These are phyloP conservation scores for Tetramorium simillimum DNA, from an alignment of 1,140 invertebrate genomes.

Conservation along the genomic window DNA sequence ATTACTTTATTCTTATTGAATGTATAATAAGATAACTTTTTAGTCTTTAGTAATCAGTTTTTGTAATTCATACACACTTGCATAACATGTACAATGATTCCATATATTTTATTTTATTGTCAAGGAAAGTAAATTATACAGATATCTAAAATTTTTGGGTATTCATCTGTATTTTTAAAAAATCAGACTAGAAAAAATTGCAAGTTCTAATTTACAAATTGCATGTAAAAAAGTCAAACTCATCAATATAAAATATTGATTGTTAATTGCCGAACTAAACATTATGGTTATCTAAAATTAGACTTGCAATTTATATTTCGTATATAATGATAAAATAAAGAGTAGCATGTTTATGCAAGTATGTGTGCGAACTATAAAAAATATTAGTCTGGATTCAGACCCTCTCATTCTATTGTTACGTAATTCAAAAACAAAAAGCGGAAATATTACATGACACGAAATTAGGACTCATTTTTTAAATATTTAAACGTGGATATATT, in stretches of 20 bases:
- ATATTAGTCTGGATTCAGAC: constrained; percentile 20
- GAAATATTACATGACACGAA: constrained; percentile 14
- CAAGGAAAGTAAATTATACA: neutral
- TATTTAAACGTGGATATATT: constrained; percentile 1
- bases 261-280: neutral
- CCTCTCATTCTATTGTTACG: neutral
- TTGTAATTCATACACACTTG: neutral
- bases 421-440: constrained; percentile 23
- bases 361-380: constrained; percentile 11
- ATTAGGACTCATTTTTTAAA: constrained; percentile 19
- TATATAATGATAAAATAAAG: constrained; percentile 2
- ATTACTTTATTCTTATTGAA: neutral
- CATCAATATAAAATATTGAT: neutral
- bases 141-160: neutral
- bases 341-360: neutral
- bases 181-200: neutral
- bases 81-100: neutral
- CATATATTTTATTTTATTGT: neutral
- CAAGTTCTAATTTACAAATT: neutral
- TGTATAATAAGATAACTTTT: neutral
- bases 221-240: neutral
- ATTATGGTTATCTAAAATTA: neutral
- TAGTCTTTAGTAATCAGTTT: neutral
- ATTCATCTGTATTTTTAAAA: neutral
- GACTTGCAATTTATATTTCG: neutral